phyloP scores from a whole-genome alignment of 53 echinoderm and acorn worm species.

The Astropecten irregularis region DNA sequence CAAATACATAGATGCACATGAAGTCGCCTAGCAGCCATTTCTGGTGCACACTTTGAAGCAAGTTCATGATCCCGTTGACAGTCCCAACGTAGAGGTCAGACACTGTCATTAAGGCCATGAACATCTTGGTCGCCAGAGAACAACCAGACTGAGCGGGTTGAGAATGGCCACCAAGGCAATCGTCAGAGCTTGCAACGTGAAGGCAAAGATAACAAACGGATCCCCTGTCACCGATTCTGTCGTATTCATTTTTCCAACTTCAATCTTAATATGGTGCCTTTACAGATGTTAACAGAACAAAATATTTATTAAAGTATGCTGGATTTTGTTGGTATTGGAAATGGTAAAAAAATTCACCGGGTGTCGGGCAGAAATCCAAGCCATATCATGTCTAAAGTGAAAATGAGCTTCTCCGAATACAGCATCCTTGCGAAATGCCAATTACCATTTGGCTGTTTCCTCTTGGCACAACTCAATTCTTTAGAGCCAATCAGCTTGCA shows the following conservation, averaged over 20 bases:
- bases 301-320: too few relatives aligned
- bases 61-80: neutral
- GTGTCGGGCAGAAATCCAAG: too few relatives aligned
- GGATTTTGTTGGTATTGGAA: too few relatives aligned
- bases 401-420: too few relatives aligned
- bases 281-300: too few relatives aligned
- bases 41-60: neutral
- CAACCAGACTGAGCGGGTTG: slow-evolving; percentile 27
- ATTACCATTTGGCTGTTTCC: too few relatives aligned
- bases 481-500: too few relatives aligned
- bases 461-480: too few relatives aligned
- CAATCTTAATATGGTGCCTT: neutral
- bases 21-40: neutral
- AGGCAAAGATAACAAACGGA: neutral
- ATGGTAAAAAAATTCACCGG: too few relatives aligned
- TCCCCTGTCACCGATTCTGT: too few relatives aligned
- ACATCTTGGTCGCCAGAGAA: slow-evolving; percentile 34
- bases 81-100: slow-evolving; percentile 4
- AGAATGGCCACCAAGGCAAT: neutral
- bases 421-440: too few relatives aligned
- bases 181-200: neutral
- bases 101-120: slow-evolving; percentile 12
- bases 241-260: neutral
- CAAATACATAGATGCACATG: neutral
- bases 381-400: too few relatives aligned